Evolutionary conservation across 2,888 invertebrate species (phyloP).

Genomic region (Aporophyla lueneburgensis): DNA sequence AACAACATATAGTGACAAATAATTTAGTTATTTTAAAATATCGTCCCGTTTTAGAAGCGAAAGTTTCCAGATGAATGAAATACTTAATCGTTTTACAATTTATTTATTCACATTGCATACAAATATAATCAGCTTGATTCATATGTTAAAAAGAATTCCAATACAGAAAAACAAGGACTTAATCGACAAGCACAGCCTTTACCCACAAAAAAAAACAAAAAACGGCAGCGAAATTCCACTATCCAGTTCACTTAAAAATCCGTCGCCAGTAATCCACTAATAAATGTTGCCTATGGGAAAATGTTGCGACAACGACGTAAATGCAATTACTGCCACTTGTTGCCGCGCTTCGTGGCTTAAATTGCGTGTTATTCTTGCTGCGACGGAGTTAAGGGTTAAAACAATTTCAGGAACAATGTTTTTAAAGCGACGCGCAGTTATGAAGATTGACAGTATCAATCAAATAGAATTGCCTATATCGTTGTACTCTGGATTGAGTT

Average conservation of each 20-base stretch:
- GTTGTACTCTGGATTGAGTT: constrained; percentile 11
- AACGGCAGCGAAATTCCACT: constrained; percentile 6
- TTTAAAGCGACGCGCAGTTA: constrained; percentile 42
- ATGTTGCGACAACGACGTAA: constrained; percentile 73
- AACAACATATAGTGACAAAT: background rate
- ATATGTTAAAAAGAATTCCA: background rate
- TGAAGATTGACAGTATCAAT: constrained; percentile 54
- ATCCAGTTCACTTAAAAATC: constrained; percentile 32
- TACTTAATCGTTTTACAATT: background rate
- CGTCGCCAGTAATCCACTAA: constrained; percentile 51
- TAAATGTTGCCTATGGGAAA: constrained; percentile 65
- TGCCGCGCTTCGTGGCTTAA: constrained; percentile 68
- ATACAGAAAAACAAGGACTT: background rate
- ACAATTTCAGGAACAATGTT: constrained; percentile 52
- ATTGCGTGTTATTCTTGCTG: constrained; percentile 70
- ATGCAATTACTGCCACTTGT: constrained; percentile 77
- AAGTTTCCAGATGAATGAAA: background rate
- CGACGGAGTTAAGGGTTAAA: constrained; percentile 53
- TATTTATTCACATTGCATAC: too few species aligned
- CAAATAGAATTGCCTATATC: constrained; percentile 37
- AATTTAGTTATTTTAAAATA: background rate
- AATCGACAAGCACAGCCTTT: background rate
- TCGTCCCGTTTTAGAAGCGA: background rate
- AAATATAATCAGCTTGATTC: too few species aligned
- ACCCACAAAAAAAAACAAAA: background rate